Evolutionary conservation across 2,113 vertebrate genomes (phyloP).

Genomic region (Cervus canadensis): DNA sequence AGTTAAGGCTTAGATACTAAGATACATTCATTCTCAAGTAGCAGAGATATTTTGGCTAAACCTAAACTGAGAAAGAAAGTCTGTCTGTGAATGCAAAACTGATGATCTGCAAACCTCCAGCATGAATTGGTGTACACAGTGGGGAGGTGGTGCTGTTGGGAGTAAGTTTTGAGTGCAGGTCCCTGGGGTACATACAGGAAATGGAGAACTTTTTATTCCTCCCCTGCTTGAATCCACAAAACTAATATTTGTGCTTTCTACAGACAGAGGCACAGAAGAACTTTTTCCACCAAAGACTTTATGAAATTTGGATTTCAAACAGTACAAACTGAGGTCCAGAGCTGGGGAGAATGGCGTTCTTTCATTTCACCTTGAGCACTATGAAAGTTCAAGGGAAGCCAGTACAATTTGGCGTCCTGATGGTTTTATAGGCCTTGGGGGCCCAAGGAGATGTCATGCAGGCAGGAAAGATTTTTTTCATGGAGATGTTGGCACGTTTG

Average conservation of each 20-base stretch:
- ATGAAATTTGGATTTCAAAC: neutral
- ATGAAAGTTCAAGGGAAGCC: neutral
- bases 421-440: neutral
- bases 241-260: neutral
- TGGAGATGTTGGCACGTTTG: neutral
- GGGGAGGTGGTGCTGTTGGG: neutral
- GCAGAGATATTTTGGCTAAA: neutral
- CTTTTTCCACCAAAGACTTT: neutral
- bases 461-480: neutral
- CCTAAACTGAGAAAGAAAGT: neutral
- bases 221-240: neutral
- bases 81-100: neutral
- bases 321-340: neutral
- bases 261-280: neutral
- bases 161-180: neutral
- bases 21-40: neutral
- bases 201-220: neutral
- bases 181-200: neutral
- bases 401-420: neutral
- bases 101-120: neutral
- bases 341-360: neutral
- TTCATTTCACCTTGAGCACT: neutral
- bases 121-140: neutral
- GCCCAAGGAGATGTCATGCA: neutral
- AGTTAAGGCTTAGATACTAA: neutral